phyloP scores from a whole-genome alignment of 2,888 invertebrate species.

The Latheticus oryzae region DNA sequence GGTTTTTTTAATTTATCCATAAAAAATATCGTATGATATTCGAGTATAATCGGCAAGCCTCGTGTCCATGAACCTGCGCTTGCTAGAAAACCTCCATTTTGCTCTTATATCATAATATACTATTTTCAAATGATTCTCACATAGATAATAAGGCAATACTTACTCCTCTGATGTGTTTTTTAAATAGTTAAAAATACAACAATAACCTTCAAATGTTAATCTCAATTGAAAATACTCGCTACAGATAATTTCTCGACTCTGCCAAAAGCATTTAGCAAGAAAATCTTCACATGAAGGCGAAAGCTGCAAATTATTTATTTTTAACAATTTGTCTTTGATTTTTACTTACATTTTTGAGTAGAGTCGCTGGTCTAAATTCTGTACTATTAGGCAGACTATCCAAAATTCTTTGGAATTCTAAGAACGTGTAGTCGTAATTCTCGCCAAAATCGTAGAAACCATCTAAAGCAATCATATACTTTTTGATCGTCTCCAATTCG shows the following conservation, averaged over 20 bases:
- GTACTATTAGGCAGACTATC: slow-evolving; percentile 5
- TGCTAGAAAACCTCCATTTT: too few relatives aligned
- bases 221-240: slow-evolving; percentile 64
- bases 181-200: slow-evolving; percentile 64
- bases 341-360: background rate
- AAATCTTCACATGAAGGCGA: slow-evolving; percentile 19
- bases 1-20: too few relatives aligned
- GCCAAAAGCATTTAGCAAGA: slow-evolving; percentile 8
- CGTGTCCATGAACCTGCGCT: too few relatives aligned
- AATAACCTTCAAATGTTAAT: slow-evolving; percentile 70
- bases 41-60: too few relatives aligned
- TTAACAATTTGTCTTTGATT: background rate
- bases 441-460: slow-evolving; percentile 17
- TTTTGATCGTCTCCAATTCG: background rate
- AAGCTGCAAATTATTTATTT: slow-evolving; percentile 3
- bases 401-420: slow-evolving; percentile 14
- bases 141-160: slow-evolving; percentile 1
- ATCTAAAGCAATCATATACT: slow-evolving; percentile 9
- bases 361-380: background rate
- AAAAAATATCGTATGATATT: too few relatives aligned
- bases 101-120: too few relatives aligned
- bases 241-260: slow-evolving; percentile 58
- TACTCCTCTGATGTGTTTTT: slow-evolving; percentile 28
- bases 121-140: too few relatives aligned
- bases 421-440: background rate